These are phyloP conservation scores for Danaus melanippus DNA, from an alignment of 1,140 invertebrate genomes.

Conservation along the genomic window DNA sequence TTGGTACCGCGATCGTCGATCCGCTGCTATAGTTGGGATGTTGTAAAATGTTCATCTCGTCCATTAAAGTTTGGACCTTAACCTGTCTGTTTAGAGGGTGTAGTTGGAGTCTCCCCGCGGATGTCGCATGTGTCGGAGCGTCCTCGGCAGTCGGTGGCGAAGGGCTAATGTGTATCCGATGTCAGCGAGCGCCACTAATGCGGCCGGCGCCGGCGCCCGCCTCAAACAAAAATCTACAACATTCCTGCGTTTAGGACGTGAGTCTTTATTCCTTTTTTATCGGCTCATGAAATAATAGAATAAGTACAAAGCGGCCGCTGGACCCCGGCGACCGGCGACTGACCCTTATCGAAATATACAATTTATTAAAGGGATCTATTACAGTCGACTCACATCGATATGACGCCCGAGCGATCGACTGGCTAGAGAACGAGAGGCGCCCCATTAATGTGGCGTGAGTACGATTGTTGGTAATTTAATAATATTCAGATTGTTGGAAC, in stretches of 20 bases:
- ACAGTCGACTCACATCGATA: conserved; percentile 1
- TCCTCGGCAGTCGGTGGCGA: conserved; percentile 9
- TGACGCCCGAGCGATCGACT: too few species aligned
- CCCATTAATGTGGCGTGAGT: too few species aligned
- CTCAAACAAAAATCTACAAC: conserved; percentile 59
- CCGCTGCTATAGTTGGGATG: too few species aligned
- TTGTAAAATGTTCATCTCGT: not conserved
- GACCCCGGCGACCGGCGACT: conserved; percentile 5
- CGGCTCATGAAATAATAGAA: conserved; percentile 61
- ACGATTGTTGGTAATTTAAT: too few species aligned
- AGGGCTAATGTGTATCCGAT: conserved; percentile 56
- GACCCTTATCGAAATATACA: conserved; percentile 33
- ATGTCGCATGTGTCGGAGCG: not conserved
- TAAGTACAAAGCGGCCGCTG: conserved; percentile 52
- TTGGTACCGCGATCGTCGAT: too few species aligned
- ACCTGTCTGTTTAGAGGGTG: not conserved
- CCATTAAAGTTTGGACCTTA: not conserved
- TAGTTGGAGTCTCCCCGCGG: not conserved
- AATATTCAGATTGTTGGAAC: too few species aligned
- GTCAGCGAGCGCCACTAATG: conserved; percentile 54
- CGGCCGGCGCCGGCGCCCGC: conserved; percentile 64
- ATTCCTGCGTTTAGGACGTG: conserved; percentile 61
- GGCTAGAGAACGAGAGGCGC: too few species aligned
- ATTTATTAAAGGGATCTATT: conserved; percentile 42
- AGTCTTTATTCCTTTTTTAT: conserved; percentile 64